Evolutionary conservation across 2,113 vertebrate species (phyloP), one percentile per base, ranked within the genome.

Genomic region (Myrmecophaga tridactyla): DNA sequence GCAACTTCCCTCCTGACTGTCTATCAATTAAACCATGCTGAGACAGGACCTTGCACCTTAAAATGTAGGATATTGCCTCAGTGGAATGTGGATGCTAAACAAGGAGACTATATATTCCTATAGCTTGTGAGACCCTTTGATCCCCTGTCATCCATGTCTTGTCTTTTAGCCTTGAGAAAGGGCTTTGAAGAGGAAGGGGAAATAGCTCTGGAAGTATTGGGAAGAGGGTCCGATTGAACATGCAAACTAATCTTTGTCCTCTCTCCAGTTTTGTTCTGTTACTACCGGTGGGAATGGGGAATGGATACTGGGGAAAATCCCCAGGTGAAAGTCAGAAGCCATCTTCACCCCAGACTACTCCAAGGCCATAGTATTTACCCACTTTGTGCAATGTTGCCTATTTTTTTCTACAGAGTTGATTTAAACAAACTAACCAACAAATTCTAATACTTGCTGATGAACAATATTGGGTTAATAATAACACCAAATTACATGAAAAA

Each of bases 381-480:
- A 73, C 51, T 90, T 85, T 89, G 51, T 89, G 23, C 25, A 43
- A 17, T 58, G 29, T n/a, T 73, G 12, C 9, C 43, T 70, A 69
- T 56, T 73, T 73, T 72, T 91, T 84, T 78, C 46, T 48, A 18
- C 25, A 10, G 25, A 81, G 25, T 76, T 29, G 3, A 70, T 25
- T 69, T 84, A n/a, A 36, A 46, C 7, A 77, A 39, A 76, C 56
- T 21, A 95, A 13, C 36, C 43, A 91, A 58, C 21, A 67, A 14
- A 95, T 90, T 94, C 34, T 56, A 62, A 58, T 90, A 53, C 53
- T 96, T 90, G 60, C 63, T 84, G 53, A n/a, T 20, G 62, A 87
- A 56, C 70, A 77, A 89, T 17, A 31, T 41, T 77, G 41, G 2
- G 3, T 89, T 90, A 36, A 85, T 84, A 72, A 34, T 41, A 41